Base-by-base conservation (phyloP, 2,888 invertebrate genomes). In the Chrysolina oricalcia region DNA sequence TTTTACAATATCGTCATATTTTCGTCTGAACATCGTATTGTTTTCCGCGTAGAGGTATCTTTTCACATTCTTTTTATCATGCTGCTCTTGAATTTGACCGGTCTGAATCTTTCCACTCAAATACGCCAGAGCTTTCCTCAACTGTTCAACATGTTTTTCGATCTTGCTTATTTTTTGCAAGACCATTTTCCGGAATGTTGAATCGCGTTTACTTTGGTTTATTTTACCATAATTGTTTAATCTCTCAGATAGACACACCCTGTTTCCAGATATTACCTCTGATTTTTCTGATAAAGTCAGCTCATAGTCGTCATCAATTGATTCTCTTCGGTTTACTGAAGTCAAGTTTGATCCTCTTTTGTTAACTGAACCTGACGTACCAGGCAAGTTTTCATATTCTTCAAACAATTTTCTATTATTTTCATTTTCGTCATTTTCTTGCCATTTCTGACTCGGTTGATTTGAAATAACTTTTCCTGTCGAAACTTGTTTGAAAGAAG, bases 141-240 rank as follows among this genome's bases (percentile, higher is more conserved):
- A 65, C 19, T 46, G 21, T 2, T 68, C 46, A 11, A 76, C 64
- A 41, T 68, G 69, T 21, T 53, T 43, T 23, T 71, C 72, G 13
- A 75, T 74, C 13, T 62, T 62, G 6, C 72, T 70, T 23, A 78
- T 46, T 65, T 75, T 75, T 19, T 46, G 27, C 43, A 75, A 63
- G 27, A 76, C 23, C 15, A 27, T 13, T 0, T 50, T 27, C 17
- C 71, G 74, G 62, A 70, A 66, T 1, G 46, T 65, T 23, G 8
- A 21, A 13, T 21, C 10, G 23, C 11, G 35, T 62, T 62, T 35
- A 27, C 23, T 35, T 21, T 62, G 8, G 1, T 9, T 62, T 6
- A n/a, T 62, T 5, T 23, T 5, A 11, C 23, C 6, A 11, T 35
- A 1, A 4, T 19, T 19, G 40, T 40, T 15, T n/a, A 53, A 9